These are phyloP conservation scores for Bradypodion ventrale DNA, from an alignment of 2,797 vertebrate genomes.

Conservation along the genomic window DNA sequence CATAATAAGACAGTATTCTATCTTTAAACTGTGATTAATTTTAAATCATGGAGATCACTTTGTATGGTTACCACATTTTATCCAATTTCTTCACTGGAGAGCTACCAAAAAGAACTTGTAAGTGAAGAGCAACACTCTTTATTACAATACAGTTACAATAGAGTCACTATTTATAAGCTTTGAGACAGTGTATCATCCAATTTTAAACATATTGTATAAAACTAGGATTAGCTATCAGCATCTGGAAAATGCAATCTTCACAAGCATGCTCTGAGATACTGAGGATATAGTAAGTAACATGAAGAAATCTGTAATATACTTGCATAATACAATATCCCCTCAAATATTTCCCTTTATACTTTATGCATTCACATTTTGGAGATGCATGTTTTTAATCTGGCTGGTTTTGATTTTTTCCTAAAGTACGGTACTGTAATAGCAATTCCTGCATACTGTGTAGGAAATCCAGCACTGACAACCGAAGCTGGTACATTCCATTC, in stretches of 20 bases:
- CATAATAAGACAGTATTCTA: background rate
- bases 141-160: background rate
- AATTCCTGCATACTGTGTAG: conserved; percentile 12
- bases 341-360: conserved; percentile 31
- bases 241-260: background rate
- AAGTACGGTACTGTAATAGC: conserved; percentile 1
- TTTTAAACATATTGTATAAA: conserved; percentile 30
- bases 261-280: conserved; percentile 34
- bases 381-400: background rate
- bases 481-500: background rate
- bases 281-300: conserved; percentile 14
- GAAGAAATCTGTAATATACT: conserved; percentile 9
- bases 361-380: background rate
- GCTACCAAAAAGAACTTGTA: conserved; percentile 2
- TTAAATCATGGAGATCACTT: background rate
- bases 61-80: background rate
- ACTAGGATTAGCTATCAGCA: conserved; percentile 34
- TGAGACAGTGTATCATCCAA: background rate
- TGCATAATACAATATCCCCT: conserved; percentile 24
- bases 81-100: conserved; percentile 13
- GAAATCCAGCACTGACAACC: background rate
- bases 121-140: background rate
- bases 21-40: conserved; percentile 15
- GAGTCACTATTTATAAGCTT: background rate
- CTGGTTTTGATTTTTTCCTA: background rate